Base-by-base conservation (phyloP, 2,797 vertebrate species). In the Valencia hispanica region DNA sequence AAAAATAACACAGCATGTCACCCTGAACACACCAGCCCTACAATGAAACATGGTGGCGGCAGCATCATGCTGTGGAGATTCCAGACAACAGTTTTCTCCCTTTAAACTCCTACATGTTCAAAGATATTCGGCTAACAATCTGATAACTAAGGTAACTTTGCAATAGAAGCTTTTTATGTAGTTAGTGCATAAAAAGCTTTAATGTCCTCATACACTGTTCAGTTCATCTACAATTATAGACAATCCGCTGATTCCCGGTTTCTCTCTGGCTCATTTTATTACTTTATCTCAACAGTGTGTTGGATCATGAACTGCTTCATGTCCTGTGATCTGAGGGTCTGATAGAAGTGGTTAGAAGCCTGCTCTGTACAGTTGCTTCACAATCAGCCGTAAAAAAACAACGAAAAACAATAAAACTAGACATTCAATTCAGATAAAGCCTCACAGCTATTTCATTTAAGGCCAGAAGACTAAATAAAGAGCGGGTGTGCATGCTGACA, bases 401-500 rank as follows among this genome's bases (percentile, higher is more conserved):
- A 47, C 4, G 27, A 51, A 12, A 30, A 9, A 47, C 39, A 65
- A 53, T 48, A 9, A 73, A 71, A 73, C 1, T 20, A 22, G 50
- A 45, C 18, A 2, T 79, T 75, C 80, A 14, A 80, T 80, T 86
- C 72, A 55, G 27, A 80, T 79, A 50, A 75, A 78, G 57, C 53
- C 51, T 39, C 1, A 2, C 55, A 61, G 36, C n/a, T 77, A 76
- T 20, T 3, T 27, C 47, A 68, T 74, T 68, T 51, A 75, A 72
- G 68, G 36, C 66, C n/a, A 47, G 51, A 80, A 47, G 75, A 70
- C 39, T 14, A 69, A 70, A 81, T 41, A 69, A 72, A 78, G 57
- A 6, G 14, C 0, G 41, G 32, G 27, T 70, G 74, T 32, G 68
- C 30, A 32, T 72, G 55, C 39, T 17, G 72, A 75, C n/a, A n/a